Base-by-base conservation (phyloP, 2,797 vertebrate species). In the Cryptoprocta ferox region DNA sequence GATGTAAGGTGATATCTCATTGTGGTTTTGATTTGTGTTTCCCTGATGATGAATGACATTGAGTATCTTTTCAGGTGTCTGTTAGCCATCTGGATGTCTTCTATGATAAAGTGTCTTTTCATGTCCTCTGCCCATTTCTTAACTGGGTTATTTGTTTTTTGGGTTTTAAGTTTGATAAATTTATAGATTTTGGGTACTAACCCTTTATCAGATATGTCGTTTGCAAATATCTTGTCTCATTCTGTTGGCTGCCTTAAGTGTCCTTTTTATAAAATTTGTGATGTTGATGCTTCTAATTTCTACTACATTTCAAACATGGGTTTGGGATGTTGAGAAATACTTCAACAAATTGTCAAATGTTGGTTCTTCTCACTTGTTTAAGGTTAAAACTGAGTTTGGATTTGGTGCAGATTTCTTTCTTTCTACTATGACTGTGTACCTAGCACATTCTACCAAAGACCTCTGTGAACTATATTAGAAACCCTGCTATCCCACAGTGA, bases 201-300 rank as follows among this genome's bases (percentile, higher is more conserved):
- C 19, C 56, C 21, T 59, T 59, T 24, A 59, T 24, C 56, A 21
- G 53, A 56, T 56, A 56, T 56, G 53, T 56, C 6, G 3, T 24
- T 59, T 59, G 56, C 56, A 59, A 59, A 59, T 59, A 59, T 59
- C 21, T 59, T 59, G 9, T 24, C 56, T 59, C 56, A 59, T 59
- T 59, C 56, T 24, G 21, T 59, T 59, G 56, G 21, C 56, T 59
- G 56, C 56, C 56, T 59, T 24, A 94, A 71, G 4, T 68, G 45
- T 75, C 32, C 5, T 21, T 95, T 78, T 87, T 82, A 83, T 26
- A 28, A 88, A 81, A n/a, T 70, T 83, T 92, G 45, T 6, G 10
- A 24, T 84, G 37, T 5, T 92, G 37, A 45, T 90, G 37, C 73
- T 86, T 96, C 37, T 89, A 15, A 70, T 88, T 95, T 95, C n/a